Conservation (phyloP, 2,888 invertebrate species). For the Colletes collaris region DNA sequence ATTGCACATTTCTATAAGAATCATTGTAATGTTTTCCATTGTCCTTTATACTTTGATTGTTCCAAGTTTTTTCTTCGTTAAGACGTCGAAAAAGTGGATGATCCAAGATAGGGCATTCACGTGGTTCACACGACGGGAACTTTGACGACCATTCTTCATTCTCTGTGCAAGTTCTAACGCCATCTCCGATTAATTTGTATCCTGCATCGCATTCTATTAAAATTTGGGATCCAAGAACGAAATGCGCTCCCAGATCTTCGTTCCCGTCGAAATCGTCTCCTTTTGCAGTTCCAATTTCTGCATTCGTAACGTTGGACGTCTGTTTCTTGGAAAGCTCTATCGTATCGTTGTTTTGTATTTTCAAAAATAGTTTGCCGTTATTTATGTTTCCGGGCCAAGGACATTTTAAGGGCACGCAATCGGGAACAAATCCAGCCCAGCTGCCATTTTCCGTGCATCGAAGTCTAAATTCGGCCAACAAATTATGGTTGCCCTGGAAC, state of each 20-base stretch:
- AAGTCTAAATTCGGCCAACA: constrained; percentile 67
- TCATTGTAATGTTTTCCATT: constrained; percentile 25
- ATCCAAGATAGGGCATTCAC: constrained; percentile 61
- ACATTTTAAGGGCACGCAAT: constrained; percentile 82
- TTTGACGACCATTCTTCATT: constrained; percentile 86
- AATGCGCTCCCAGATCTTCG: constrained; percentile 25
- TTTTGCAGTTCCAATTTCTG: neutral
- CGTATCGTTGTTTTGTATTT: constrained; percentile 35
- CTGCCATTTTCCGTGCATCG: constrained; percentile 85
- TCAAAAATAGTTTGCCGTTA: constrained; percentile 65
- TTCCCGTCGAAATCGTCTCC: neutral
- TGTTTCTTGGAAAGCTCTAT: constrained; percentile 39
- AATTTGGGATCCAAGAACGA: constrained; percentile 67
- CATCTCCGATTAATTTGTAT: constrained; percentile 84
- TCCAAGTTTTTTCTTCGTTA: constrained; percentile 5
- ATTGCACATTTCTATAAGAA: constrained; percentile 50
- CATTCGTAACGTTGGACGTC: neutral
- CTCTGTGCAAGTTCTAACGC: constrained; percentile 84
- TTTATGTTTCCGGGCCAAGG: constrained; percentile 60
- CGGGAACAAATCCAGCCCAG: constrained; percentile 86
- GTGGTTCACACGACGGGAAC: constrained; percentile 84
- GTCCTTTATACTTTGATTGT: constrained; percentile 9
- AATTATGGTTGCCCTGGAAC: constrained; percentile 66
- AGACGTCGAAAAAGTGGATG: constrained; percentile 66
- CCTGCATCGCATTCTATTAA: constrained; percentile 84